Conservation (phyloP, 2,888 invertebrate species). For the Melangyna quadrimaculata region DNA sequence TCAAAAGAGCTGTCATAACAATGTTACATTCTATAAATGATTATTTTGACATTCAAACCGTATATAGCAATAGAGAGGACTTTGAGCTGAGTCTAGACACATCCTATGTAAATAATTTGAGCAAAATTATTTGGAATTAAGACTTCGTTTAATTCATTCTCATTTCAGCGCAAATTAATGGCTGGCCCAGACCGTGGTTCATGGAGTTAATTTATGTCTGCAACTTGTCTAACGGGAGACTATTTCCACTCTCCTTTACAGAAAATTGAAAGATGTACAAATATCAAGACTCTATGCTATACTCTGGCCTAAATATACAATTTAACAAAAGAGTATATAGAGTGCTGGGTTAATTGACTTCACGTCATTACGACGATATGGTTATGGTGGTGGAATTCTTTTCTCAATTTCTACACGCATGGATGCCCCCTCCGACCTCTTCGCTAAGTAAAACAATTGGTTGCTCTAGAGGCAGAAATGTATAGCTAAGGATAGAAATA, state of each 20-base stretch:
- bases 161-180: slow-evolving; percentile 52
- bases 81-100: slow-evolving; percentile 44
- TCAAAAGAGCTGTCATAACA: background rate
- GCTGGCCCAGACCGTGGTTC: slow-evolving; percentile 58
- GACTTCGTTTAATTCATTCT: slow-evolving; percentile 51
- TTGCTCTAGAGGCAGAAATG: slow-evolving; percentile 2
- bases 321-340: slow-evolving; percentile 28
- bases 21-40: slow-evolving; percentile 6
- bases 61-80: background rate
- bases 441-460: slow-evolving; percentile 36
- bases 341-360: slow-evolving; percentile 63
- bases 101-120: slow-evolving; percentile 30
- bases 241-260: background rate
- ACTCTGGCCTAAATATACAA: slow-evolving; percentile 59
- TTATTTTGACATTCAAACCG: slow-evolving; percentile 30
- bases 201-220: slow-evolving; percentile 69
- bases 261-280: background rate
- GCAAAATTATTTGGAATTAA: slow-evolving; percentile 33
- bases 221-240: slow-evolving; percentile 52
- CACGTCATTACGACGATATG: slow-evolving; percentile 47
- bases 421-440: slow-evolving; percentile 63
- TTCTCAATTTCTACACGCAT: slow-evolving; percentile 61
- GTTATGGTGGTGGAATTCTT: slow-evolving; percentile 54
- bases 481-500: background rate
- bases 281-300: background rate